Percentiles rank a stretch among this genome's conserved stretches.
Conservation (phyloP, 1,140 invertebrate species). For the Belonocnema kinseyi region DNA sequence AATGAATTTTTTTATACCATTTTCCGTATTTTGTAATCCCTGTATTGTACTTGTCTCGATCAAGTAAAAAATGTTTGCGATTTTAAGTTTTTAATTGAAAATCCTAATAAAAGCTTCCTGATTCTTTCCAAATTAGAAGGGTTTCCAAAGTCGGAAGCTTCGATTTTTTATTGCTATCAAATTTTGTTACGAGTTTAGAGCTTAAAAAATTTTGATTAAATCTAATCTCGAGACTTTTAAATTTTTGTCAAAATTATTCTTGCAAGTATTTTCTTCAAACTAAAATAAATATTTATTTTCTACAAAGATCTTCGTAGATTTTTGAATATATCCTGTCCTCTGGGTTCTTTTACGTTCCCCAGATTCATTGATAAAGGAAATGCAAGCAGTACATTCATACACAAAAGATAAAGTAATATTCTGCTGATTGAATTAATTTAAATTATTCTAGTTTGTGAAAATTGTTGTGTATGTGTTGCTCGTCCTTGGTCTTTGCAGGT, state of each 20-base stretch:
- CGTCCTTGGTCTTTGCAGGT: too few species aligned
- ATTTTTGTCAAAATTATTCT: neutral
- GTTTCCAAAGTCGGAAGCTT: too few species aligned
- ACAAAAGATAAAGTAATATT: constrained; percentile 30
- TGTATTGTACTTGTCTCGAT: neutral
- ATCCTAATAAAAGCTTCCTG: neutral
- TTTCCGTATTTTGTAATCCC: constrained; percentile 13
- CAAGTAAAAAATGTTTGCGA: neutral
- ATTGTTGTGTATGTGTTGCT: too few species aligned
- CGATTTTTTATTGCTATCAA: too few species aligned
- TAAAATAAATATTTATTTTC: too few species aligned
- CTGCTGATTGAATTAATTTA: neutral
- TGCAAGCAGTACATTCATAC: constrained; percentile 29
- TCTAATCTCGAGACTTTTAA: too few species aligned
- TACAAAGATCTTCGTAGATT: too few species aligned
- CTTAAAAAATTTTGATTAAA: too few species aligned
- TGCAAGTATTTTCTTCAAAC: neutral
- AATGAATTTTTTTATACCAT: neutral
- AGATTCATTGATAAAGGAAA: constrained; percentile 14
- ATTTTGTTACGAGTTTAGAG: too few species aligned
- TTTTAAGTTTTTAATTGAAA: neutral
- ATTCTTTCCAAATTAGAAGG: too few species aligned
- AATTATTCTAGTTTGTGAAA: too few species aligned
- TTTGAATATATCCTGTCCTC: too few species aligned
- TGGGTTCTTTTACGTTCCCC: neutral